Evolutionary conservation across 64 coral and sea anemone species (phyloP).

Genomic region (Dendronephthya gigantea): DNA sequence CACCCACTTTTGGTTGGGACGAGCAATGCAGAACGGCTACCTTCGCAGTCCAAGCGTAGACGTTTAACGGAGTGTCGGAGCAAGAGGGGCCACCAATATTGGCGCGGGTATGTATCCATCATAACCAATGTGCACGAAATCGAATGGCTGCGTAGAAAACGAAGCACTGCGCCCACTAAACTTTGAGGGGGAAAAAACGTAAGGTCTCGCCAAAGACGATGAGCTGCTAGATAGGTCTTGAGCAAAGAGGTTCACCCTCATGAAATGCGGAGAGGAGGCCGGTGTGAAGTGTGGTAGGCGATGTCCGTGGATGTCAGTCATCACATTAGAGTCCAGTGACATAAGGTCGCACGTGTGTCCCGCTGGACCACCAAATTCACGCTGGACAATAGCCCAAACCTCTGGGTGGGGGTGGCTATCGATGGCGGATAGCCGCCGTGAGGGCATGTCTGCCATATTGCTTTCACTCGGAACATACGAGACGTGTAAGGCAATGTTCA

Average conservation of each 20-base stretch:
- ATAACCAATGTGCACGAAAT: not conserved
- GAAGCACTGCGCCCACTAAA: not conserved
- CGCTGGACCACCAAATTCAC: not conserved
- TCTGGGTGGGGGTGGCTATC: not conserved
- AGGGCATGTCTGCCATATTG: slow-evolving; percentile 31
- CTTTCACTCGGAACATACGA: not conserved
- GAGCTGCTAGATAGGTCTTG: not conserved
- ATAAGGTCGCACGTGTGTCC: not conserved
- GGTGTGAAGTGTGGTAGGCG: not conserved
- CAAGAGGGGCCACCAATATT: not conserved
- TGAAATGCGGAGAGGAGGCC: not conserved
- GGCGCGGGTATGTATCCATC: not conserved
- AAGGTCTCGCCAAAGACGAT: not conserved
- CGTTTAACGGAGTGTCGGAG: not conserved
- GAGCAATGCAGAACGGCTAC: not conserved
- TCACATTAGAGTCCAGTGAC: not conserved
- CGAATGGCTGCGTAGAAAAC: not conserved
- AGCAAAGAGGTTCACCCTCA: not conserved
- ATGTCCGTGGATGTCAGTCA: not conserved
- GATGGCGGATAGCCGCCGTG: not conserved
- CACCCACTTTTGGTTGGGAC: slow-evolving; percentile 1
- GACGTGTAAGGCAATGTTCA: slow-evolving; percentile 20
- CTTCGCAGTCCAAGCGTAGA: not conserved
- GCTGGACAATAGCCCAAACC: not conserved
- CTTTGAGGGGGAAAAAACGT: not conserved